phyloP scores from a whole-genome alignment of 2,797 vertebrate species.

The Urosaurus nigricauda region DNA sequence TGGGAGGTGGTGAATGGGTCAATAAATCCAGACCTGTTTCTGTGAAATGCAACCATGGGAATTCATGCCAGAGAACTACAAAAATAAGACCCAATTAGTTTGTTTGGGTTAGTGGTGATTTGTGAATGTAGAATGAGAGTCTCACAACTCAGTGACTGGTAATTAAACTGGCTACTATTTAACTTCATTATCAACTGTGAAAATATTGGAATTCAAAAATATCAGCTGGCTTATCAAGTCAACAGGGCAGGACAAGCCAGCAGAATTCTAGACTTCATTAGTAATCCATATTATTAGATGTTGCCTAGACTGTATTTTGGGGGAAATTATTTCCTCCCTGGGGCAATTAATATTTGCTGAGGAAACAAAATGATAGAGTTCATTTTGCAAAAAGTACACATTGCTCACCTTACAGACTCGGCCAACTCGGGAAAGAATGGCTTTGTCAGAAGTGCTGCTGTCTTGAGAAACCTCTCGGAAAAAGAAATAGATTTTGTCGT shows the following conservation, averaged over 20 bases:
- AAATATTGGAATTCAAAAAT: conserved; percentile 8
- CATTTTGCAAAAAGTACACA: conserved; percentile 35
- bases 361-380: background rate
- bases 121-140: conserved; percentile 40
- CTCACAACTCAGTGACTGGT: background rate
- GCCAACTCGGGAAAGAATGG: conserved; percentile 93
- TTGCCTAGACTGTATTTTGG: accelerated
- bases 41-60: background rate
- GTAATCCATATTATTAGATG: conserved; percentile 32
- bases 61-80: background rate
- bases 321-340: conserved; percentile 23
- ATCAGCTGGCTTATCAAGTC: background rate
- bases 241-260: background rate
- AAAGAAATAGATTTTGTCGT: conserved; percentile 99
- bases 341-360: conserved; percentile 29
- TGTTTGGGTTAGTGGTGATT: conserved; percentile 18
- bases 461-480: conserved; percentile 96
- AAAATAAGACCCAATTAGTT: conserved; percentile 1
- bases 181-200: conserved; percentile 21
- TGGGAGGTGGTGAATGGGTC: background rate
- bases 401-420: conserved; percentile 94
- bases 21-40: background rate
- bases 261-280: conserved; percentile 22
- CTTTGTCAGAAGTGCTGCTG: conserved; percentile 89
- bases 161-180: conserved; percentile 9